Evolutionary conservation across 2,113 vertebrate species (phyloP).

Genomic region (Hirundichthys speculiger): DNA sequence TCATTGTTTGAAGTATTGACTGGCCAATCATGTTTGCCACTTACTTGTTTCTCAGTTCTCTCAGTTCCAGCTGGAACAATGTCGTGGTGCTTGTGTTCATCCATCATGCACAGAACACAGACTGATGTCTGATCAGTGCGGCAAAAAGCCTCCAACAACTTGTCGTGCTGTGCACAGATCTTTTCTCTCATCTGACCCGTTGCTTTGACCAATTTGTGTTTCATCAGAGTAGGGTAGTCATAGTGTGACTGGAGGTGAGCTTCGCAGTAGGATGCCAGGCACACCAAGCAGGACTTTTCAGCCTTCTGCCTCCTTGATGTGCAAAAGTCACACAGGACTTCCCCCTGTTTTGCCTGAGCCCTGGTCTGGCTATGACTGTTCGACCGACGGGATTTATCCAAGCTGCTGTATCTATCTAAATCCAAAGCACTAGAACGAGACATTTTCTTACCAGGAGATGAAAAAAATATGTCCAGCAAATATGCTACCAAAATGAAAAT

Average conservation of each 20-base stretch:
- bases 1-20: background rate
- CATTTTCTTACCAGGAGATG: slow-evolving; percentile 59
- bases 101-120: slow-evolving; percentile 83
- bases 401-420: slow-evolving; percentile 78
- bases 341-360: slow-evolving; percentile 60
- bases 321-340: slow-evolving; percentile 90
- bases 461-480: slow-evolving; percentile 6
- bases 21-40: slow-evolving; percentile 10
- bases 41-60: slow-evolving; percentile 82
- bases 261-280: slow-evolving; percentile 94
- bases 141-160: slow-evolving; percentile 83
- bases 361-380: slow-evolving; percentile 66
- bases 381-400: slow-evolving; percentile 84
- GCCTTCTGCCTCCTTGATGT: slow-evolving; percentile 90
- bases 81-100: slow-evolving; percentile 82
- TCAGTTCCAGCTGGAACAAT: slow-evolving; percentile 80
- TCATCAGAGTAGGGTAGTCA: slow-evolving; percentile 91
- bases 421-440: slow-evolving; percentile 64
- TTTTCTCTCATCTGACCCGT: slow-evolving; percentile 82
- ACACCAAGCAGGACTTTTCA: slow-evolving; percentile 92
- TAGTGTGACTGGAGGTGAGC: slow-evolving; percentile 92
- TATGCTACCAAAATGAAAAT: slow-evolving; percentile 11
- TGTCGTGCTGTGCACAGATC: slow-evolving; percentile 82
- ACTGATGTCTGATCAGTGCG: slow-evolving; percentile 80
- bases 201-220: slow-evolving; percentile 91